phyloP scores from a whole-genome alignment of 2,797 vertebrate species.

The Eulemur coronatus region DNA sequence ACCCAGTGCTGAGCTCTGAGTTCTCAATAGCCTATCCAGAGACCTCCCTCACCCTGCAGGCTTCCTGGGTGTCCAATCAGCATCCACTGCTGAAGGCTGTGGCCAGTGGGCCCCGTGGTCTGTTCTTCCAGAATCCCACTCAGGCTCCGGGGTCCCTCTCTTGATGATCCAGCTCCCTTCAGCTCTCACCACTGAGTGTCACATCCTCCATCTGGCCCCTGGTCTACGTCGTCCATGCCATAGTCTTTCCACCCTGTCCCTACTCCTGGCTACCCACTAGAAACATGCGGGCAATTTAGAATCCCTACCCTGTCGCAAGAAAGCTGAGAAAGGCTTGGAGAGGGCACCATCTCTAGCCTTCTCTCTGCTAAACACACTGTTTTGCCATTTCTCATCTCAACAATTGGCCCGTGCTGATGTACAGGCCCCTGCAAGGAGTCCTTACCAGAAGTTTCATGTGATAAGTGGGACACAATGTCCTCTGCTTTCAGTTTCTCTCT shows the following conservation, averaged over 20 bases:
- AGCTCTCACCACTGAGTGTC: neutral
- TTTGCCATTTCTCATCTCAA: neutral
- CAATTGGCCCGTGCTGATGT: neutral
- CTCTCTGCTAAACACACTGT: neutral
- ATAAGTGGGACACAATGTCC: neutral
- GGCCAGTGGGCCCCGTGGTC: neutral
- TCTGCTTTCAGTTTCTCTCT: neutral
- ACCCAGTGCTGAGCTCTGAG: neutral
- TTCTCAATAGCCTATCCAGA: neutral
- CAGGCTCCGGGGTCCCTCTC: neutral
- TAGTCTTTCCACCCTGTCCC: neutral
- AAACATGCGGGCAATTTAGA: neutral
- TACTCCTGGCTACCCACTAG: neutral
- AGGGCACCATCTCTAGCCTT: neutral
- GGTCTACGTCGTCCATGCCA: neutral
- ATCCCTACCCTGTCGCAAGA: neutral
- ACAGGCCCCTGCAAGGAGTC: neutral
- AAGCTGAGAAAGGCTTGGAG: neutral
- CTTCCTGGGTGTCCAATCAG: neutral
- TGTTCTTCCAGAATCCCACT: neutral
- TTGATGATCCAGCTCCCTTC: neutral
- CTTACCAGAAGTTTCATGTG: neutral
- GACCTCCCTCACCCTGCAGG: neutral
- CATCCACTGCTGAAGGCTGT: neutral
- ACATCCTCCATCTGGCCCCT: neutral